Conservation (phyloP, 2,113 vertebrate species). For the Thinocorus orbignyianus region DNA sequence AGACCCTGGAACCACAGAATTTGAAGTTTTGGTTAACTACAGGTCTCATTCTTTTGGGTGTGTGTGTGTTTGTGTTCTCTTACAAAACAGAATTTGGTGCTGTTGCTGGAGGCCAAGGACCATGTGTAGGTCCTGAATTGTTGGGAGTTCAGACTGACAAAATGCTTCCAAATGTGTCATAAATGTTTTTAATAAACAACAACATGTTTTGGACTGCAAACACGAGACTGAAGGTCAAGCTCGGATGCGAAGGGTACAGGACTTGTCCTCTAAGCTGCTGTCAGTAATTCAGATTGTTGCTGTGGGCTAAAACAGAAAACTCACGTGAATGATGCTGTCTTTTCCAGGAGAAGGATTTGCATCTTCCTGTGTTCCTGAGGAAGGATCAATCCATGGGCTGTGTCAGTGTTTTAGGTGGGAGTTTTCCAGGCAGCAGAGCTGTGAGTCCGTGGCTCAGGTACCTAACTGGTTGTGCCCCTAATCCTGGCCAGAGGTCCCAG, state of each 20-base stretch:
- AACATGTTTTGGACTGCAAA: background rate
- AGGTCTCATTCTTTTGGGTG: background rate
- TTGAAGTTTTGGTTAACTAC: background rate
- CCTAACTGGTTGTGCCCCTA: background rate
- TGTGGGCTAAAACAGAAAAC: background rate
- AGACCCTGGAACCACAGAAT: background rate
- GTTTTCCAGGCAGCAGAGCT: background rate
- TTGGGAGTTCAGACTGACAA: background rate
- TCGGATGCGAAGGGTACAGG: too few species aligned
- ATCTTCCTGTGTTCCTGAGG: background rate
- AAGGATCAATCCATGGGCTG: too few species aligned
- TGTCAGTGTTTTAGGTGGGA: too few species aligned
- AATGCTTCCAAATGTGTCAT: background rate
- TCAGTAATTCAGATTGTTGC: background rate
- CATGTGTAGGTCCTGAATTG: background rate
- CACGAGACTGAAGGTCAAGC: background rate
- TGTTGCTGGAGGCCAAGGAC: background rate
- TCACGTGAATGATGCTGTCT: background rate
- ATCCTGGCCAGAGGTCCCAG: background rate
- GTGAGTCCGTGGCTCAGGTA: background rate
- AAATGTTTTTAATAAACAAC: background rate
- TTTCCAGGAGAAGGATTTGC: background rate
- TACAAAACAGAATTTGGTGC: too few species aligned
- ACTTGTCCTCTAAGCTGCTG: background rate
- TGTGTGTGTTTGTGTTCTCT: too few species aligned